phyloP scores from a whole-genome alignment of 2,888 invertebrate genomes.

The Fragum sueziense region DNA sequence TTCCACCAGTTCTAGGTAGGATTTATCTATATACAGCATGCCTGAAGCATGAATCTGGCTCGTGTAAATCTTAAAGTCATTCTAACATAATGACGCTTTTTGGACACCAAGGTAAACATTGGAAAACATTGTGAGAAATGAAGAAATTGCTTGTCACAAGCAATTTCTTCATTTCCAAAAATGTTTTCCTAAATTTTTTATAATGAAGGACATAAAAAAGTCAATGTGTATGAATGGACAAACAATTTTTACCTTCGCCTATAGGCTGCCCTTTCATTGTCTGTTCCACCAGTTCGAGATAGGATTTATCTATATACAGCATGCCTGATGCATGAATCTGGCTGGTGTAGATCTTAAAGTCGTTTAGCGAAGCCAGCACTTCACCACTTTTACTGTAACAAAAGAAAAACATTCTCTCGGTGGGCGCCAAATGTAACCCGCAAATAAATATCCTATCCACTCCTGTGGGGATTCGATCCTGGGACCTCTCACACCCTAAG shows the following conservation, averaged over 20 bases:
- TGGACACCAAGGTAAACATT: no score
- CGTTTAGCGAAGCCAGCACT: conserved; percentile 82
- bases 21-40: conserved; percentile 74
- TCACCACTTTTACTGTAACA: conserved; percentile 78
- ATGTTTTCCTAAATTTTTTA: neutral
- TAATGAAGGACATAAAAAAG: neutral
- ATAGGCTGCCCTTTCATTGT: conserved; percentile 35
- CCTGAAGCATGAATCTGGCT: conserved; percentile 74
- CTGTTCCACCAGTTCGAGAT: conserved; percentile 66
- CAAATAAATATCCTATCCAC: no score
- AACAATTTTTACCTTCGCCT: neutral
- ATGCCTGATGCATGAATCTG: conserved; percentile 73
- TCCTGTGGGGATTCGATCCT: no score
- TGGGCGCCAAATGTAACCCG: no score
- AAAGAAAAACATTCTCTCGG: no score
- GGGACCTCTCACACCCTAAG: no score
- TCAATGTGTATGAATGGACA: neutral
- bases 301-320: conserved; percentile 75
- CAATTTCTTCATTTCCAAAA: neutral
- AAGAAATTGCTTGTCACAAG: neutral
- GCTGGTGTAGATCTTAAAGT: conserved; percentile 82
- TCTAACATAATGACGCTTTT: no score
- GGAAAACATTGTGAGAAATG: no score
- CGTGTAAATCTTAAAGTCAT: conserved; percentile 82
- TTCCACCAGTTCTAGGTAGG: conserved; percentile 68